phyloP scores from a whole-genome alignment of 1,140 invertebrate species.

The Lycorma delicatula region DNA sequence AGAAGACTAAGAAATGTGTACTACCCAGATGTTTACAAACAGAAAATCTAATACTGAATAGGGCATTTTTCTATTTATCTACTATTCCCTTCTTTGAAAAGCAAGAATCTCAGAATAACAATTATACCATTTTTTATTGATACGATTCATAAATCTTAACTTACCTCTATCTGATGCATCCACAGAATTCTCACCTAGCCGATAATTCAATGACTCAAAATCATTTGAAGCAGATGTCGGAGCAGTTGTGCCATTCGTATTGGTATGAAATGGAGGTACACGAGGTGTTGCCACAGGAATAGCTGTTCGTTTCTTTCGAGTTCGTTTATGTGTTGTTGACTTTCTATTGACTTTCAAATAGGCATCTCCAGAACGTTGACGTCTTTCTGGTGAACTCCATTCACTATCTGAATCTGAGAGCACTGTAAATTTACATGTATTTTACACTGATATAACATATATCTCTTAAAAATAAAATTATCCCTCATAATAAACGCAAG shows the following conservation, averaged over 20 bases:
- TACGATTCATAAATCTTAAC: too few relatives aligned
- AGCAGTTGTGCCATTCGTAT: constrained; percentile 11
- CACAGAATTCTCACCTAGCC: constrained; percentile 37
- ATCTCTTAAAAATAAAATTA: too few relatives aligned
- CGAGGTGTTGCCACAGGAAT: constrained; percentile 78
- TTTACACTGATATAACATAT: too few relatives aligned
- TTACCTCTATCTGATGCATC: constrained; percentile 47
- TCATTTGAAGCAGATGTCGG: background rate
- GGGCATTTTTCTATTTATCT: too few relatives aligned
- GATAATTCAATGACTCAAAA: background rate
- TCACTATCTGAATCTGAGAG: constrained; percentile 84
- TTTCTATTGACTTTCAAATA: constrained; percentile 58
- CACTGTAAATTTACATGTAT: too few relatives aligned
- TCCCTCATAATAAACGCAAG: too few relatives aligned
- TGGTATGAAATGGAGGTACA: constrained; percentile 48
- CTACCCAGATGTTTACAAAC: too few relatives aligned
- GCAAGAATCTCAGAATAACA: too few relatives aligned
- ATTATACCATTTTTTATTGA: too few relatives aligned
- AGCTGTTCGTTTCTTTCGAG: constrained; percentile 62
- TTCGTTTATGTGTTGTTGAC: constrained; percentile 65
- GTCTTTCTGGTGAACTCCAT: constrained; percentile 67
- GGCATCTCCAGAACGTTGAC: constrained; percentile 52
- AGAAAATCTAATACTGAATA: too few relatives aligned
- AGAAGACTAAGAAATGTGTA: too few relatives aligned
- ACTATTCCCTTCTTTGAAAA: too few relatives aligned